Percentiles rank a stretch among this genome's conserved stretches.
Evolutionary conservation across 2,888 invertebrate genomes (phyloP).

Genomic region (Mythimna ferrago): DNA sequence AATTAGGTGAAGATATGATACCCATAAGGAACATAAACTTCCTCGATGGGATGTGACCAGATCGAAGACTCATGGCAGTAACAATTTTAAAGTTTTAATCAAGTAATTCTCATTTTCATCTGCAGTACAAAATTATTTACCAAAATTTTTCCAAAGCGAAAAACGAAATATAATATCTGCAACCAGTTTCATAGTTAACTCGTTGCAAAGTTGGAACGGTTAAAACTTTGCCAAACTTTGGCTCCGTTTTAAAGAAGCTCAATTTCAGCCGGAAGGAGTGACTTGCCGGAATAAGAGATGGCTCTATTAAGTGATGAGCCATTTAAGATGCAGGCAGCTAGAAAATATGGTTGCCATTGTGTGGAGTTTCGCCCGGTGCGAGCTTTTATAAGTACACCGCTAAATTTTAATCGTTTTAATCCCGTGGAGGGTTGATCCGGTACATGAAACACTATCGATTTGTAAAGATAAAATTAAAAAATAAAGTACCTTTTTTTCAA

Average conservation of each 20-base stretch:
- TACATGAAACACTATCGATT: too few relatives aligned
- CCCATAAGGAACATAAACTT: too few relatives aligned
- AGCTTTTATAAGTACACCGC: too few relatives aligned
- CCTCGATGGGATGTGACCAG: too few relatives aligned
- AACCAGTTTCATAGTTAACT: slow-evolving; percentile 28
- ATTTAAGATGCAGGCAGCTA: slow-evolving; percentile 16
- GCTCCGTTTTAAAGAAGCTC: slow-evolving; percentile 17
- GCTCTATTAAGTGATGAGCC: slow-evolving; percentile 36
- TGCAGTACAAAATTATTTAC: neutral
- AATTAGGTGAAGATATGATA: too few relatives aligned
- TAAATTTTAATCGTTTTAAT: too few relatives aligned
- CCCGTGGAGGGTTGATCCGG: too few relatives aligned
- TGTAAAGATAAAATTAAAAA: too few relatives aligned
- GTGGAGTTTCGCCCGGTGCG: slow-evolving; percentile 3
- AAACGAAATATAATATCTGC: slow-evolving; percentile 17
- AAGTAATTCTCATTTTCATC: neutral
- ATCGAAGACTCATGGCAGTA: too few relatives aligned
- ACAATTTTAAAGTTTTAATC: too few relatives aligned
- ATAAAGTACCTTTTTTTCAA: too few relatives aligned
- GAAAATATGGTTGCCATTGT: slow-evolving; percentile 24
- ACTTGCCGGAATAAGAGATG: slow-evolving; percentile 23
- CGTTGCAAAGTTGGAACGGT: slow-evolving; percentile 27
- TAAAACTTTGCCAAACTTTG: slow-evolving; percentile 41
- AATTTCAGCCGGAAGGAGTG: slow-evolving; percentile 18
- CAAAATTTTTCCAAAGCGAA: slow-evolving; percentile 1